Percentiles rank a stretch among this genome's conserved stretches.
phyloP scores from a whole-genome alignment of 2,888 invertebrate species.

The Asteroscopus sphinx region DNA sequence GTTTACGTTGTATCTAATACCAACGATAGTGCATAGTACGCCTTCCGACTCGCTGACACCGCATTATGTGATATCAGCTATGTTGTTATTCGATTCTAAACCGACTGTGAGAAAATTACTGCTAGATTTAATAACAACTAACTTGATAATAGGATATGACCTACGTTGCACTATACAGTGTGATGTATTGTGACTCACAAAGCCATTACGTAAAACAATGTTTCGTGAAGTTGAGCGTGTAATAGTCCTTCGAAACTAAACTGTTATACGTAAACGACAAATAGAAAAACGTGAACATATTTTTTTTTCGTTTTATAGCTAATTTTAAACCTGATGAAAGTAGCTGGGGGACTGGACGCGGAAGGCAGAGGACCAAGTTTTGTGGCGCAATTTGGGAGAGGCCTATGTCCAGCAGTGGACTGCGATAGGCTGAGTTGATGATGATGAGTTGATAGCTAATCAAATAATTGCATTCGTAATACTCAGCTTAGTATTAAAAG shows the following conservation, averaged over 20 bases:
- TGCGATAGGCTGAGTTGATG: too few relatives aligned
- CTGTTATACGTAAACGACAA: slow-evolving; percentile 20
- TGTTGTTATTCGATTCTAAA: slow-evolving; percentile 35
- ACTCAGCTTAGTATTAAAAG: slow-evolving; percentile 22
- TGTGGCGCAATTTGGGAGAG: too few relatives aligned
- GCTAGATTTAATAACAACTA: slow-evolving; percentile 29
- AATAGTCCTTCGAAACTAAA: slow-evolving; percentile 41
- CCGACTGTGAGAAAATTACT: slow-evolving; percentile 48
- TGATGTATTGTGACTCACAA: slow-evolving; percentile 58
- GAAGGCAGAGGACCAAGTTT: too few relatives aligned
- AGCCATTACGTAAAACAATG: slow-evolving; percentile 55
- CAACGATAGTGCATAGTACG: slow-evolving; percentile 34
- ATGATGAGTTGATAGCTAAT: slow-evolving; percentile 36
- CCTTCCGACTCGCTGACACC: slow-evolving; percentile 40
- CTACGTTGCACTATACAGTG: slow-evolving; percentile 34
- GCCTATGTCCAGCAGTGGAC: too few relatives aligned
- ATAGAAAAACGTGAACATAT: slow-evolving; percentile 27
- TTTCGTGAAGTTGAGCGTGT: slow-evolving; percentile 51
- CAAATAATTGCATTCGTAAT: slow-evolving; percentile 22
- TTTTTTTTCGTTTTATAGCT: slow-evolving; percentile 23
- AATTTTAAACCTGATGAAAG: too few relatives aligned
- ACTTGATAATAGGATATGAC: slow-evolving; percentile 48
- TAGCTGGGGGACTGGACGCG: too few relatives aligned
- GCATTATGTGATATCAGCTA: slow-evolving; percentile 37
- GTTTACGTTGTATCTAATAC: slow-evolving; percentile 56